phyloP scores from a whole-genome alignment of 2,113 vertebrate species.

The Sinocyclocheilus rhinocerous region DNA sequence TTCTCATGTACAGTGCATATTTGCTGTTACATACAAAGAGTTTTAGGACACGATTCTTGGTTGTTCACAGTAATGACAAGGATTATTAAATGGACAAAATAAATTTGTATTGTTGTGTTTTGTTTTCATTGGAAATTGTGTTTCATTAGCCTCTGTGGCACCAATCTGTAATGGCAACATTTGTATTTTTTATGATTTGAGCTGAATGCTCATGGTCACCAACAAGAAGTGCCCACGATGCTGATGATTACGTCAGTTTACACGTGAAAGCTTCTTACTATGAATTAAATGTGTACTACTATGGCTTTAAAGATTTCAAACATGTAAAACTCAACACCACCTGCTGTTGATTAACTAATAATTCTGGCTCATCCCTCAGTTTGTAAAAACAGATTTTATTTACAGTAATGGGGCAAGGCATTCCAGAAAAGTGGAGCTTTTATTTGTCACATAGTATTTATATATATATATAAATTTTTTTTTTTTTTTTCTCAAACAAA shows the following conservation, averaged over 20 bases:
- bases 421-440: not conserved
- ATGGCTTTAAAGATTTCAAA: not conserved
- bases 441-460: not conserved
- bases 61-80: constrained; percentile 67
- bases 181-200: not conserved
- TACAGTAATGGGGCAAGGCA: not conserved
- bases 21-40: constrained; percentile 67
- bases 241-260: not conserved
- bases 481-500: no score
- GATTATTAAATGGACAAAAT: constrained; percentile 69
- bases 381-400: no score
- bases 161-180: not conserved
- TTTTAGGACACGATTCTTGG: constrained; percentile 67
- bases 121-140: not conserved
- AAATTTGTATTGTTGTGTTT: constrained; percentile 29
- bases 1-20: constrained; percentile 68
- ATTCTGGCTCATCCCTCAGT: not conserved
- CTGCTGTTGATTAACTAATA: not conserved
- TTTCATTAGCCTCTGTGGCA: not conserved
- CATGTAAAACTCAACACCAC: not conserved
- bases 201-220: not conserved
- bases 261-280: not conserved
- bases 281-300: no score
- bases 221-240: no score
- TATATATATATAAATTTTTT: not conserved